These are phyloP conservation scores for Xyrauchen texanus DNA, from an alignment of 2,113 vertebrate species.

Conservation along the genomic window DNA sequence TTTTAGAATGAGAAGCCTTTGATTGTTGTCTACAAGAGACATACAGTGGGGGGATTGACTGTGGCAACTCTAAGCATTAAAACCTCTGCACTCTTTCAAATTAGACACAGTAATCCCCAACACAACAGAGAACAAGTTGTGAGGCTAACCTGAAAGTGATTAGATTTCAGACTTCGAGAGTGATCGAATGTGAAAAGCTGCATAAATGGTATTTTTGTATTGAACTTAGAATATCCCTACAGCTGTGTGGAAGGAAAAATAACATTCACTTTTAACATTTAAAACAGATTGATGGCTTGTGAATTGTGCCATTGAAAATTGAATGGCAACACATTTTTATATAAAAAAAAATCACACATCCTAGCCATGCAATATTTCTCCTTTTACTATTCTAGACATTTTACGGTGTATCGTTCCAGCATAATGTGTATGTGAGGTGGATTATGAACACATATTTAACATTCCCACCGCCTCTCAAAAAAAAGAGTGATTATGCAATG, in stretches of 20 bases:
- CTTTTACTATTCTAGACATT: not conserved
- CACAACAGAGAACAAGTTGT: not conserved
- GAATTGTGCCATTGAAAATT: no score
- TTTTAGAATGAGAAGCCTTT: constrained; percentile 66
- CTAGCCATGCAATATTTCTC: no score
- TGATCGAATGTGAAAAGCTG: not conserved
- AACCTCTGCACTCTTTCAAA: not conserved
- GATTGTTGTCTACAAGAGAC: constrained; percentile 58
- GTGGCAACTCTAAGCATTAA: constrained; percentile 8
- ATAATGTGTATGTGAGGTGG: not conserved
- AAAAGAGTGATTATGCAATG: not conserved
- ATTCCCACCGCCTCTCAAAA: not conserved
- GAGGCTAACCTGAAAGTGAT: not conserved
- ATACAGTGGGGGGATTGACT: not conserved
- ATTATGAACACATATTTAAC: not conserved
- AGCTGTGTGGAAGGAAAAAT: not conserved
- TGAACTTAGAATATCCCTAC: not conserved
- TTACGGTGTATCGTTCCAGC: not conserved
- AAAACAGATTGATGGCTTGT: no score
- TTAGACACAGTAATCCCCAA: constrained; percentile 17
- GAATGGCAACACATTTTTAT: no score
- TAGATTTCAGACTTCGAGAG: not conserved
- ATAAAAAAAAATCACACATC: no score
- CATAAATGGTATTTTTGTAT: not conserved
- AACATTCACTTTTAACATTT: no score